A percentile compares a stretch with the other conserved stretches of the same genome.
phyloP scores from a whole-genome alignment of 2,797 vertebrate species.

The Valencia hispanica region DNA sequence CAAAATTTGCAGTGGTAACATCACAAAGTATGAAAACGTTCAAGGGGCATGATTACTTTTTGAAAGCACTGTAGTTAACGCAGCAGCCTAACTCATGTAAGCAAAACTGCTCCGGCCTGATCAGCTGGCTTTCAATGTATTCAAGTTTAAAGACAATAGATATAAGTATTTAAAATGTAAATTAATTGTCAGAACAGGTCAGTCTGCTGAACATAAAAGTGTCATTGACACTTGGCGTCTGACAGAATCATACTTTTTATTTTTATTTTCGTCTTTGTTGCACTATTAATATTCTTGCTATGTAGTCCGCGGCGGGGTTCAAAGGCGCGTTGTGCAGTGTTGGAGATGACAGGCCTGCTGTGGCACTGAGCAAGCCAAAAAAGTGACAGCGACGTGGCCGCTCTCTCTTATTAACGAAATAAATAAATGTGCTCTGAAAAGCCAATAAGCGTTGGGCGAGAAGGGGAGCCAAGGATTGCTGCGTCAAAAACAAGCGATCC shows the following conservation, averaged over 20 bases:
- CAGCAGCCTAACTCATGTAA: background rate
- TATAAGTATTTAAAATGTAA: background rate
- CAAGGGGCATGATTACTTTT: background rate
- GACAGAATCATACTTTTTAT: constrained; percentile 59
- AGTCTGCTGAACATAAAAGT: constrained; percentile 44
- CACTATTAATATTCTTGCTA: constrained; percentile 74
- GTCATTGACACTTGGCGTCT: constrained; percentile 55
- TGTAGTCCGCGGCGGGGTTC: constrained; percentile 69
- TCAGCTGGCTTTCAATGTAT: background rate
- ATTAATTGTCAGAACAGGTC: constrained; percentile 25
- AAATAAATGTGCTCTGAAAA: constrained; percentile 84
- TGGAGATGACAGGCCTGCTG: constrained; percentile 77
- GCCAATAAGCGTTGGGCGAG: constrained; percentile 79
- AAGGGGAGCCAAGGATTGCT: constrained; percentile 77
- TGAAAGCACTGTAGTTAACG: background rate
- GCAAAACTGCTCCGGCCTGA: background rate
- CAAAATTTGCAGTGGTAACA: background rate
- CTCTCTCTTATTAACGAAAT: constrained; percentile 81
- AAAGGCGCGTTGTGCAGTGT: constrained; percentile 67
- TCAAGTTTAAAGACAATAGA: background rate
- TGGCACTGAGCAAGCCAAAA: constrained; percentile 68
- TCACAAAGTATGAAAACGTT: background rate
- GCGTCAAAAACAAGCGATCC: constrained; percentile 79
- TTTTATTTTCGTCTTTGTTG: constrained; percentile 69
- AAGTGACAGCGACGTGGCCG: constrained; percentile 75